phyloP scores from a whole-genome alignment of 2,113 vertebrate genomes.

The Chitala chitala region DNA sequence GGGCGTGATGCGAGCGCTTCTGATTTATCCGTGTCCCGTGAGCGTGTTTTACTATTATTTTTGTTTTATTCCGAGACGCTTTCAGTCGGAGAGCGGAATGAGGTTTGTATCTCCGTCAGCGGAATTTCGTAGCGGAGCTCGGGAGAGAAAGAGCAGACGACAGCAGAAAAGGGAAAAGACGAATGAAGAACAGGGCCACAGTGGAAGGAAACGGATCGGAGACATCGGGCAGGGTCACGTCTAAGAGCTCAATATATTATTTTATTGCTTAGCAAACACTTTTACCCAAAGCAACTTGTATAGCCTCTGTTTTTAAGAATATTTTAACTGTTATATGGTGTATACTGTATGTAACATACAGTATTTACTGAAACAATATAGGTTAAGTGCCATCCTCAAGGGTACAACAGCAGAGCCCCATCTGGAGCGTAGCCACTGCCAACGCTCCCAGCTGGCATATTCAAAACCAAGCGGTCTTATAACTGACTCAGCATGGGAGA shows the following conservation, averaged over 20 bases:
- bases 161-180: neutral
- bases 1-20: conserved; percentile 4
- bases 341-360: no score
- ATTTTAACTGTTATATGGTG: neutral
- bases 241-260: neutral
- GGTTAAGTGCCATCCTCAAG: neutral
- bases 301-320: neutral
- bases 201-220: conserved; percentile 1
- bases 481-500: no score
- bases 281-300: neutral
- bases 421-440: neutral
- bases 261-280: neutral
- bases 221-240: neutral
- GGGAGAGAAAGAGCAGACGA: conserved; percentile 13
- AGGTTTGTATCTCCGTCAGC: conserved; percentile 36
- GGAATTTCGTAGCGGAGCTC: conserved; percentile 26
- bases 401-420: neutral
- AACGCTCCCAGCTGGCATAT: neutral
- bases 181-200: conserved; percentile 4
- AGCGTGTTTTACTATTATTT: conserved; percentile 14
- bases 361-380: neutral
- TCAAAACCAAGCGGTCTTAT: neutral
- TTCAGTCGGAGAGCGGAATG: conserved; percentile 20
- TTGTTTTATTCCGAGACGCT: conserved; percentile 26
- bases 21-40: conserved; percentile 26